Evolutionary conservation across 2,888 invertebrate species (phyloP), one percentile per base, ranked within the genome.

Genomic region (Drosophila flavopinicola): DNA sequence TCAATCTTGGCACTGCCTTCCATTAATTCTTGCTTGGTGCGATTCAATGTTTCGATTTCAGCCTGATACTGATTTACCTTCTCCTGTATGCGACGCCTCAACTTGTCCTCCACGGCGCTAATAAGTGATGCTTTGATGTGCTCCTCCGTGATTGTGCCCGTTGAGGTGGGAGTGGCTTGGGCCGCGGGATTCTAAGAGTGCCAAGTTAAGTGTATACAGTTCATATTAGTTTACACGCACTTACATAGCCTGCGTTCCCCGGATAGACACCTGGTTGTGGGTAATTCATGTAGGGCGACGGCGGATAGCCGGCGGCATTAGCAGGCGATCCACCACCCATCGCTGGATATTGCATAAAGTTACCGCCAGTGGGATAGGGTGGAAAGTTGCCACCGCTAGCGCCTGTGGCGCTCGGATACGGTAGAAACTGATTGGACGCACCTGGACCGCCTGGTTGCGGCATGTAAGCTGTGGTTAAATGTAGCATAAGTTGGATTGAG

Each of bases 21-120:
- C 45, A 94, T 94, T 48, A 98, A 92, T 91, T 98, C 98, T 70
- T 96, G 95, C 84, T 96, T 96, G 0, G 97, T 98, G 65, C 96
- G 93, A 71, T 95, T 94, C 59, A 98, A 92, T 2, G 97, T 98
- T 85, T 98, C 96, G 74, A 98, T 92, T 91, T 98, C 98, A 5
- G 97, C 98, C 91, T 97, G 96, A 66, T 96, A 94, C 89, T 98
- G 97, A 80, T 96, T 96, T 66, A 96, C 95, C 85, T 96, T 96
- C 88, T 99, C 99, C 80, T 95, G 95, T 77, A 99, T 93, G 69
- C 96, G 94, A 66, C 97, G 92, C 79, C 95, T 93, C 73, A 99
- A 91, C 91, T 98, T 98, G 90, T 99, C 99, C 91, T 98, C 97
- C 1, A 99, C 96, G 20, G 99, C 99, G 56, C 98, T 97, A 13